Evolutionary conservation across 2,113 vertebrate species (phyloP), one percentile per base, ranked within the genome.

Genomic region (Leptodactylus fuscus): DNA sequence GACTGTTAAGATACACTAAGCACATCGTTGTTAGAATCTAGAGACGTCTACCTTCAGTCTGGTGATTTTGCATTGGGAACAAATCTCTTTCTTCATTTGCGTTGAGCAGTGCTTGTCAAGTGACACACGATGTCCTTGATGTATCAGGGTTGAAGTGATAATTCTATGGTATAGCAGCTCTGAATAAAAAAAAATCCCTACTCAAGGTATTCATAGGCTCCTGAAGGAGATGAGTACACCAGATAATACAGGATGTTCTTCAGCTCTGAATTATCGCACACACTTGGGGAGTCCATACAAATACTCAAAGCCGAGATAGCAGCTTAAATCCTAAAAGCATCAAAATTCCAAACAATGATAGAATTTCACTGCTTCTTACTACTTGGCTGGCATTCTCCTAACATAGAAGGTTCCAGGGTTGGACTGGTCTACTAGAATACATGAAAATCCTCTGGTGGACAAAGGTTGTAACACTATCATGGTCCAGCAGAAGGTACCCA

Each of bases 221-320:
- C 3, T 55, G 44, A 20, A 76, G 48, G 44, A 75, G 46, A 49
- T 18, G 24, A 20, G 16, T 29, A 32, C 48, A 34, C 22, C 41
- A 49, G 46, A 76, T 34, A 76, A 76, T 76, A 51, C 74, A 76
- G 29, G 49, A 78, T 78, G 75, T 78, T 78, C 49, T 78, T n/a
- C 49, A 78, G 48, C 49, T 55, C 16, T 5, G 32, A 78, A 78
- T 9, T 34, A 55, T 78, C 0, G 49, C 29, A 12, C 18, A 8
- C 32, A 53, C 18, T 55, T 55, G 27, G 55, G 32, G 75, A 55
- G 49, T 29, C 13, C 24, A 29, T 46, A 55, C 36, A n/a, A 77
- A 55, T 78, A 38, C 75, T 34, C 55, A 15, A 41, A 58, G 20
- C 36, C 34, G 41, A 36, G 76, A 60, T 32, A 58, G 76, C 32